These are phyloP conservation scores for Bombus terrestris DNA, from an alignment of 1,140 invertebrate species.

Conservation along the genomic window DNA sequence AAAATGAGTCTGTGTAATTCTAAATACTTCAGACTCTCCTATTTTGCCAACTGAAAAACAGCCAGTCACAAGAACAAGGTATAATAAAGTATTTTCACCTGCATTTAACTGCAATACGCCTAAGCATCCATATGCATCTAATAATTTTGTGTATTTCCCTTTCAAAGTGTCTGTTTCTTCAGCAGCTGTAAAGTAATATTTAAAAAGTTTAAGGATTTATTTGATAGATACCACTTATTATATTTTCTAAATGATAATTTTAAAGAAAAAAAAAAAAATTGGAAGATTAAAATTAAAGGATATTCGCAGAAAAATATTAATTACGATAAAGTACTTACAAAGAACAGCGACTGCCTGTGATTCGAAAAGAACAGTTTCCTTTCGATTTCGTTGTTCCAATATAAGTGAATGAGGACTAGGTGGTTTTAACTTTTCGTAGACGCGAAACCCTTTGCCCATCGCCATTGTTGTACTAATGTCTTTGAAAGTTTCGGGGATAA, in stretches of 20 bases:
- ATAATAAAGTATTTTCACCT: constrained; percentile 92
- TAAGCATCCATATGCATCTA: constrained; percentile 96
- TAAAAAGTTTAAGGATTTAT: neutral
- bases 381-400: constrained; percentile 93
- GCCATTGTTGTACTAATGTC: constrained; percentile 86
- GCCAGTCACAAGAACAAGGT: constrained; percentile 96
- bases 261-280: neutral
- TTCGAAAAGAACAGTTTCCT: constrained; percentile 94
- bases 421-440: constrained; percentile 93
- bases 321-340: constrained; percentile 84
- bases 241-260: neutral
- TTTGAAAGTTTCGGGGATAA: constrained; percentile 27
- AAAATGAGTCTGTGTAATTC: constrained; percentile 95
- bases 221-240: neutral
- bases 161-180: constrained; percentile 94
- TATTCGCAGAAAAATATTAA: neutral
- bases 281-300: neutral
- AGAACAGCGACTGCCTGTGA: constrained; percentile 93
- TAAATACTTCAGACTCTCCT: constrained; percentile 95
- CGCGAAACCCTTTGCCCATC: constrained; percentile 95
- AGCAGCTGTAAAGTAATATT: constrained; percentile 82
- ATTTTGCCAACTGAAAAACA: constrained; percentile 98
- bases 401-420: constrained; percentile 95
- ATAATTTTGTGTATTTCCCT: constrained; percentile 92
- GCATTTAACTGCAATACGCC: constrained; percentile 94